Base-by-base conservation (phyloP, 2,113 vertebrate genomes). In the Prionailurus bengalensis region DNA sequence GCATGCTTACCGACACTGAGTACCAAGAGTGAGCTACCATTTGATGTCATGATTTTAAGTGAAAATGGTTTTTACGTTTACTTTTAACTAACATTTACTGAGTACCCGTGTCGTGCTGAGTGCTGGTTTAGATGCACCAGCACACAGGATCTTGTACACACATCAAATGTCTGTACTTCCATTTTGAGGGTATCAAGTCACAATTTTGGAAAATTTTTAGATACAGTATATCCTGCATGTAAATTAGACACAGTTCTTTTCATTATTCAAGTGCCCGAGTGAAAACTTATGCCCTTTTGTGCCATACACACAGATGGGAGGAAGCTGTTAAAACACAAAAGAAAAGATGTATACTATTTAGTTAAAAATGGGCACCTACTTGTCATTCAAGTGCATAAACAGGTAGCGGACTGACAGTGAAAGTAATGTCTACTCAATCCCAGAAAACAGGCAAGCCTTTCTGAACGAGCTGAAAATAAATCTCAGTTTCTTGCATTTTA, bases 351-450 rank as follows among this genome's bases (percentile, higher is more conserved):
- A 31, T 31, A 80, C 83, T 19, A n/a, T 65, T 92, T 85, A 89
- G 84, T 94, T 97, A 96, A 91, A 93, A 95, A 55, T 23, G 55
- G 82, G 39, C 65, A 94, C 81, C 92, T 84, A 51, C 66, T 95
- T 79, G 53, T 91, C 93, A 91, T 91, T 95, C 94, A 80, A 94
- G 68, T 6, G 6, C 33, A 74, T 45, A 85, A 91, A 95, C 29
- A 78, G 86, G 86, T 3, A 33, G 4, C 65, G 31, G 42, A 25
- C 45, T 63, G 63, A 71, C 13, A 15, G 9, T 45, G 61, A 96
- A 91, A 39, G 36, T 45, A 90, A 55, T 25, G 31, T 31, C 39
- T 73, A 63, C 65, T 31, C 65, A 79, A 55, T 4, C 81, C 76
- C 53, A 95, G 90, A 84, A 94, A 78, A 95, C 13, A 73, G 78